Evolutionary conservation across 2,888 invertebrate genomes (phyloP), one percentile per base, ranked within the genome.

Genomic region (Netelia melanura): DNA sequence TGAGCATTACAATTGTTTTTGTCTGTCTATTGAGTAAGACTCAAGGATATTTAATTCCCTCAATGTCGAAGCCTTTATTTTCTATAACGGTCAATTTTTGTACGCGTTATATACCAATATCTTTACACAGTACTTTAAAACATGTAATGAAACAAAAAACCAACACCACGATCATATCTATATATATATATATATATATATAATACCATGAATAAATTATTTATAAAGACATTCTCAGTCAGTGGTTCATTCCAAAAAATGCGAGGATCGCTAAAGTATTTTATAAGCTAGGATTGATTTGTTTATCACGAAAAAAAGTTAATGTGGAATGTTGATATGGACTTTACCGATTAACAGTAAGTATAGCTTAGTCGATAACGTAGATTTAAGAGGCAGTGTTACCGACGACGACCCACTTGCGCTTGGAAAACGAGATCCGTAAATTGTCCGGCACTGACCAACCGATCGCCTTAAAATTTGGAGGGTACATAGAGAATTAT

Each of bases 101-200:
- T 91, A 91, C 88, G 86, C 89, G 87, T 86, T 91, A 89, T 91
- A 91, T 87, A 91, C 86, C 83, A 86, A 67, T 58, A 87, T 86
- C 87, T 91, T 91, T 91, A 90, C 89, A 91, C 88, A 68, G 87
- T 89, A 86, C 82, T 88, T 62, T 21, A 48, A 48, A 62, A 74
- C 11, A n/a, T 56, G 11, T 52, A 44, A 80, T 21, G 62, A 64
- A 62, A 43, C 17, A 72, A 56, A 25, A 80, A 72, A 74, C 64
- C 58, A 81, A 86, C 81, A 86, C 81, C 82, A 44, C 23, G 23
- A 83, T 81, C 87, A 84, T 86, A 86, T 86, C 84, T 76, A 86
- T 87, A 84, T 72, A 68, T 8, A 38, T 68, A 68, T 86, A 86
- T 86, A 83, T 76, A 86, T 87, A 84, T 72, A 68, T 8, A 38